Evolutionary conservation across 2,888 invertebrate genomes (phyloP).

Genomic region (Patella ulyssiponensis): DNA sequence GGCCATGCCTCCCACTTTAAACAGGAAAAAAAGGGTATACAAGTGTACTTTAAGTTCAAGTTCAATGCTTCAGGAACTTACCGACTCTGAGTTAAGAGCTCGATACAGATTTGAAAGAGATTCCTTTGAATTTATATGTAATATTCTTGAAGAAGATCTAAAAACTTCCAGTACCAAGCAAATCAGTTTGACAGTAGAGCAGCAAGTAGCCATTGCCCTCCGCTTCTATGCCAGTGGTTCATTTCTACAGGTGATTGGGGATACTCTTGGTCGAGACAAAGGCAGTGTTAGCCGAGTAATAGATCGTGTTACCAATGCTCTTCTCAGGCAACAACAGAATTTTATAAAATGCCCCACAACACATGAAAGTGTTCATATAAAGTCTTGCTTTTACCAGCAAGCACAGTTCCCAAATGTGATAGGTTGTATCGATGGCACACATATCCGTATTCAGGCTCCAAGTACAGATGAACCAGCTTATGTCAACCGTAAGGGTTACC

Average conservation of each 20-base stretch:
- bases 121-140: background rate
- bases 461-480: background rate
- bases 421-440: conserved; percentile 28
- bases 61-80: too few species aligned
- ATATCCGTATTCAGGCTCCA: conserved; percentile 13
- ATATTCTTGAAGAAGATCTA: conserved; percentile 15
- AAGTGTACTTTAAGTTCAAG: too few species aligned
- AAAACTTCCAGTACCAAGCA: conserved; percentile 7
- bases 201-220: conserved; percentile 23
- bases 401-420: conserved; percentile 27
- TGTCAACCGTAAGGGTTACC: too few species aligned
- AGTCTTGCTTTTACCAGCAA: conserved; percentile 10
- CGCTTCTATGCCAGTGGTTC: conserved; percentile 26
- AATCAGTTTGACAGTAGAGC: conserved; percentile 7
- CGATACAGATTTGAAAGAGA: too few species aligned
- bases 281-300: conserved; percentile 21
- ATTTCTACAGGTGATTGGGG: conserved; percentile 26
- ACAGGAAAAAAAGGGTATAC: too few species aligned
- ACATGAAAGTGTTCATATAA: background rate
- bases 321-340: background rate
- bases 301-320: conserved; percentile 16
- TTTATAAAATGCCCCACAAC: conserved; percentile 15
- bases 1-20: too few species aligned
- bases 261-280: conserved; percentile 21
- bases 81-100: too few species aligned